phyloP scores from a whole-genome alignment of 2,113 vertebrate species.

The Grammomys surdaster region DNA sequence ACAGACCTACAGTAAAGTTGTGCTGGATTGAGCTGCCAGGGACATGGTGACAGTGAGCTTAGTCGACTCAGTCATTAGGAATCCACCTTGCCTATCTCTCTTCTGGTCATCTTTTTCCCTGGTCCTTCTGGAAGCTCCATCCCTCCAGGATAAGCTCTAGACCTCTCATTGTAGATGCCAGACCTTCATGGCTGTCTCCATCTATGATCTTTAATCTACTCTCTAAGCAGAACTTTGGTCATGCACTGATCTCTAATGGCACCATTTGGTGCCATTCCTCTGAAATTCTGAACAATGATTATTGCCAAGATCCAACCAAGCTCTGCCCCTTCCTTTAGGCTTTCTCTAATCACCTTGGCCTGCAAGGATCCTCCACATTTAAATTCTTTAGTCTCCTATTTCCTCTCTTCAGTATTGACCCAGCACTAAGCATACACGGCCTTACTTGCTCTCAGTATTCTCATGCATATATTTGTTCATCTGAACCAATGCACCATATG shows the following conservation, averaged over 20 bases:
- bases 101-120: background rate
- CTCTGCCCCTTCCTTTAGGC: background rate
- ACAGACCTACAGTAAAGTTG: background rate
- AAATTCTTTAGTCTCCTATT: background rate
- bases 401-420: background rate
- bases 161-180: background rate
- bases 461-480: background rate
- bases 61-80: background rate
- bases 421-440: background rate
- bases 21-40: background rate
- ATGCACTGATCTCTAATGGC: accelerated
- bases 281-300: background rate
- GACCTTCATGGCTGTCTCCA: background rate
- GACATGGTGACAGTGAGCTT: background rate
- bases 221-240: background rate
- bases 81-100: background rate
- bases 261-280: background rate
- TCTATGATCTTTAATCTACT: background rate
- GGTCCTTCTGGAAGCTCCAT: background rate
- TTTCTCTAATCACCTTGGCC: background rate
- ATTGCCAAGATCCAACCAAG: background rate
- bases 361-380: background rate
- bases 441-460: background rate
- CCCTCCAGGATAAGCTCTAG: background rate
- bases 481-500: background rate